phyloP scores from a whole-genome alignment of 2,113 vertebrate genomes.

The Desmodus rotundus region DNA sequence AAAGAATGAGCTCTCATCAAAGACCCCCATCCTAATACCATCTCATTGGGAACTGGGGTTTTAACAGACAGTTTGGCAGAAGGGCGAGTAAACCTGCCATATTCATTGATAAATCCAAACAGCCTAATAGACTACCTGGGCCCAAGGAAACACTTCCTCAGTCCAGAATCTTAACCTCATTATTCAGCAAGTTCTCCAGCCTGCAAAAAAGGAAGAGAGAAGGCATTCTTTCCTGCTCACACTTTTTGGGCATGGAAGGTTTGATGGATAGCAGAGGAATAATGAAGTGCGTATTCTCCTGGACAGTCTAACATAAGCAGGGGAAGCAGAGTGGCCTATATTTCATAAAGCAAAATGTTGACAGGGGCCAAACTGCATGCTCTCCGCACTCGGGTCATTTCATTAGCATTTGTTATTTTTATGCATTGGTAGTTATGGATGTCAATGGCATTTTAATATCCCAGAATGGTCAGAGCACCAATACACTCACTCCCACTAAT shows the following conservation, averaged over 20 bases:
- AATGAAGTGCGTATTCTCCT: slow-evolving; percentile 27
- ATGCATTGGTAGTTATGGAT: slow-evolving; percentile 67
- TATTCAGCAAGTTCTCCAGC: slow-evolving; percentile 23
- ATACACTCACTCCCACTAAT: slow-evolving; percentile 47
- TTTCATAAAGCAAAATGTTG: slow-evolving; percentile 47
- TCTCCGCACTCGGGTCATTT: slow-evolving; percentile 58
- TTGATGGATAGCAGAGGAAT: slow-evolving; percentile 27
- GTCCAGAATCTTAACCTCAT: slow-evolving; percentile 32
- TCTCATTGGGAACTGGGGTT: not conserved
- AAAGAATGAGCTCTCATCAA: not conserved
- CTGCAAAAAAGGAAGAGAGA: not conserved
- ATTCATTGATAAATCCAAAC: slow-evolving; percentile 60
- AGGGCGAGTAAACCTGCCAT: not conserved
- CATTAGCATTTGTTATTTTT: slow-evolving; percentile 75
- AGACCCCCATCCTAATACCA: not conserved
- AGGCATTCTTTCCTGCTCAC: not conserved
- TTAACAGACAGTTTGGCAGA: not conserved
- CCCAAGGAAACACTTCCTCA: not conserved
- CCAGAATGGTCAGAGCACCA: slow-evolving; percentile 51
- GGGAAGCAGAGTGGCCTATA: slow-evolving; percentile 60
- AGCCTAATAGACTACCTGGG: slow-evolving; percentile 31
- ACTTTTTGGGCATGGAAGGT: not conserved
- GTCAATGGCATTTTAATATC: slow-evolving; percentile 70
- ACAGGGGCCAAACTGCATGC: slow-evolving; percentile 48
- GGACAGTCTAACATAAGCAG: slow-evolving; percentile 35